Percentiles rank a stretch among this genome's conserved stretches.
Evolutionary conservation across 1,140 invertebrate genomes (phyloP).

Genomic region (Gryllus bimaculatus): DNA sequence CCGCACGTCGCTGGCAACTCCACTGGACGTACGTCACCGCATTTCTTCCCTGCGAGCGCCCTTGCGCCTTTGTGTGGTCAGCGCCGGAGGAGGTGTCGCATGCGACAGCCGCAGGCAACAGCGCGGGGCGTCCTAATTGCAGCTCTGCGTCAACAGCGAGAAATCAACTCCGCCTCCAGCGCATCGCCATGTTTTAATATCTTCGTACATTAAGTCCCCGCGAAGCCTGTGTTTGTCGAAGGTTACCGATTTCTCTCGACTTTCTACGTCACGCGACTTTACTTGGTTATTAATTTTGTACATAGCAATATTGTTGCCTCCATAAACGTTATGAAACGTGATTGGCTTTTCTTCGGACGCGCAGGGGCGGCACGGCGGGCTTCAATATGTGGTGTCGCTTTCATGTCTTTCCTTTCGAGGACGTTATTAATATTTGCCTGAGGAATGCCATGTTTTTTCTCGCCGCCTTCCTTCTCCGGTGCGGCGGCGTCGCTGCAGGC

Average conservation of each 20-base stretch:
- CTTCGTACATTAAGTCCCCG: background rate
- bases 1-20: no score
- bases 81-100: no score
- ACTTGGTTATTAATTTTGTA: conserved; percentile 1
- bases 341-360: background rate
- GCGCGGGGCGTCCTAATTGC: no score
- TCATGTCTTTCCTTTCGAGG: background rate
- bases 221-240: background rate
- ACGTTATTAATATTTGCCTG: background rate
- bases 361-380: background rate
- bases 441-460: background rate
- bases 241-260: background rate
- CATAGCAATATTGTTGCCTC: background rate
- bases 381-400: background rate
- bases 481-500: no score
- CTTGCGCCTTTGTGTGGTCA: no score
- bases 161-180: background rate
- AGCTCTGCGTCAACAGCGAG: no score
- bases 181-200: background rate
- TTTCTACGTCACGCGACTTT: background rate
- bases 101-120: no score
- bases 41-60: no score
- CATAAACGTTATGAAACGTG: conserved; percentile 1
- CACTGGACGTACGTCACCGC: no score
- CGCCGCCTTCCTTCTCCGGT: background rate